Evolutionary conservation across 2,113 vertebrate species (phyloP).

Genomic region (Brachypodius melanocephalos): DNA sequence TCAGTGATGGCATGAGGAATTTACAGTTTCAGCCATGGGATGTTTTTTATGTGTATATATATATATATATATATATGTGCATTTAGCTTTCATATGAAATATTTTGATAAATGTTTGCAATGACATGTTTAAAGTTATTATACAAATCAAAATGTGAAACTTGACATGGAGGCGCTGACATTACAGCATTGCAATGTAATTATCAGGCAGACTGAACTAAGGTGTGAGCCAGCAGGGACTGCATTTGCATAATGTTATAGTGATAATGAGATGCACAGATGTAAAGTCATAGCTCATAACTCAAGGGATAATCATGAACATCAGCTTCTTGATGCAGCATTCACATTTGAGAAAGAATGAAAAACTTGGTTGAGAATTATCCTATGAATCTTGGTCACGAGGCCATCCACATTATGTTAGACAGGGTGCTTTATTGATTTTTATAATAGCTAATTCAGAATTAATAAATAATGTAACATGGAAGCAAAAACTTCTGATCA

Average conservation of each 20-base stretch:
- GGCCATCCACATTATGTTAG: not conserved
- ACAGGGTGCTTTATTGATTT: not conserved
- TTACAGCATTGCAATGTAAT: not conserved
- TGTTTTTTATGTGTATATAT: not conserved
- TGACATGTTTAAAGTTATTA: not conserved
- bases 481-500: not conserved
- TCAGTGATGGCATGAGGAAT: not conserved
- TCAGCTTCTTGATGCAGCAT: not conserved
- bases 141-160: not conserved
- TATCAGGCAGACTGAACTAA: not conserved
- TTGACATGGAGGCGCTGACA: not conserved
- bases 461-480: not conserved
- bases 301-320: not conserved
- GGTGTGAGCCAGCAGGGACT: not conserved
- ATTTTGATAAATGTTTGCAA: not conserved
- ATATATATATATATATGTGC: not conserved
- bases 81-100: not conserved
- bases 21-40: not conserved
- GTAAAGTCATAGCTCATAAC: slow-evolving; percentile 13
- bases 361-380: not conserved
- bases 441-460: not conserved
- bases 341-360: not conserved
- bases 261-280: slow-evolving; percentile 38
- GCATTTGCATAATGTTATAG: slow-evolving; percentile 8
- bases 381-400: not conserved